phyloP scores from a whole-genome alignment of 2,797 vertebrate genomes.

The Apogon hyalosoma region DNA sequence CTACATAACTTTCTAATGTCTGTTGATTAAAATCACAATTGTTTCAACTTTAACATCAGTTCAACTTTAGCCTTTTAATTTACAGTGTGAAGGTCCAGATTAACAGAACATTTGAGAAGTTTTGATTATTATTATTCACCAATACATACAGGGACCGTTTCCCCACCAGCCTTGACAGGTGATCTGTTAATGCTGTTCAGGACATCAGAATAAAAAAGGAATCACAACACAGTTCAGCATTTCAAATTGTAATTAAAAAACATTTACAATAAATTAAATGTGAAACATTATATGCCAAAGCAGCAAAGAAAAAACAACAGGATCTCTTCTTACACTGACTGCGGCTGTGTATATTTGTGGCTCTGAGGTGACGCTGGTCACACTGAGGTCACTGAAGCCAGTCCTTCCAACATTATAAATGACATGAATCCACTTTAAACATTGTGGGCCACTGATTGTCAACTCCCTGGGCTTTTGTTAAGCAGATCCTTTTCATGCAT shows the following conservation, averaged over 20 bases:
- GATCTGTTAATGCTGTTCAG: no score
- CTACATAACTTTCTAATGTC: no score
- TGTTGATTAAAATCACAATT: no score
- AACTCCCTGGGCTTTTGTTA: constrained; percentile 51
- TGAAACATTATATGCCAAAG: constrained; percentile 72
- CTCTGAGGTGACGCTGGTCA: constrained; percentile 43
- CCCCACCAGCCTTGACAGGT: no score
- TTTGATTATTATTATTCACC: no score
- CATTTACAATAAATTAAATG: constrained; percentile 84
- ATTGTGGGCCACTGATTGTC: constrained; percentile 72
- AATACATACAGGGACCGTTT: no score
- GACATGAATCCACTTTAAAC: constrained; percentile 53
- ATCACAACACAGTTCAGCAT: constrained; percentile 55
- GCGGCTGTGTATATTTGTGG: constrained; percentile 59
- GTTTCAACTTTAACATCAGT: no score
- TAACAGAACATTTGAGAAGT: no score
- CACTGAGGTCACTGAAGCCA: constrained; percentile 55
- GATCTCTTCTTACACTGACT: constrained; percentile 62
- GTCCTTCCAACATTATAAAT: constrained; percentile 55
- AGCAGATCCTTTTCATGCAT: constrained; percentile 71
- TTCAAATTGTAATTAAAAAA: constrained; percentile 79
- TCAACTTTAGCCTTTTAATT: no score
- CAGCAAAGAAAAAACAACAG: constrained; percentile 70
- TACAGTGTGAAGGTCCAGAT: no score
- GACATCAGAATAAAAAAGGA: constrained; percentile 22